Evolutionary conservation across 2,797 vertebrate species (phyloP).

Genomic region (Australoheros facetus): DNA sequence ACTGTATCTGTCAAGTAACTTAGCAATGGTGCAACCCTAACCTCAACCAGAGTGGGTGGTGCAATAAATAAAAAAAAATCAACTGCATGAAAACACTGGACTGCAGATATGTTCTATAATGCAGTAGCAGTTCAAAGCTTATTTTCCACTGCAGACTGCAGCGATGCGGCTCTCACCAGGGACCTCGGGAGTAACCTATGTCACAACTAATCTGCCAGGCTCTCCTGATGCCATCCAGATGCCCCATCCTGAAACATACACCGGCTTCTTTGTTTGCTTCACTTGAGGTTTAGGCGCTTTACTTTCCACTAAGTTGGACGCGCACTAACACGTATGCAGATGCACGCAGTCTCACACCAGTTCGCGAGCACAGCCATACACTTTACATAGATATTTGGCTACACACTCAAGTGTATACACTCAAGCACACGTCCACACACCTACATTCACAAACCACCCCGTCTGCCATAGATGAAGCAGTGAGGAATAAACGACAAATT

Average conservation of each 20-base stretch:
- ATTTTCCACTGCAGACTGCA: slow-evolving; percentile 60
- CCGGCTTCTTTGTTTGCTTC: slow-evolving; percentile 90
- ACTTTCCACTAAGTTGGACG: slow-evolving; percentile 19
- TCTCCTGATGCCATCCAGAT: slow-evolving; percentile 90
- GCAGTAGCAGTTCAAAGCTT: slow-evolving; percentile 76
- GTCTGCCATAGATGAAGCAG: slow-evolving; percentile 72
- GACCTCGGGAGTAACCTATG: slow-evolving; percentile 90
- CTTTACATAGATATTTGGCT: slow-evolving; percentile 34
- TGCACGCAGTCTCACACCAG: slow-evolving; percentile 16
- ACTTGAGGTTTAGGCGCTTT: slow-evolving; percentile 68
- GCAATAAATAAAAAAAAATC: neutral
- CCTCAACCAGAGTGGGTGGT: slow-evolving; percentile 18
- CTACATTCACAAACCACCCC: slow-evolving; percentile 52
- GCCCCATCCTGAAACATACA: slow-evolving; percentile 91
- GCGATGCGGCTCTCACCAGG: slow-evolving; percentile 82
- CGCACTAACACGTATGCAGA: slow-evolving; percentile 84
- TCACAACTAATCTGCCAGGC: slow-evolving; percentile 88
- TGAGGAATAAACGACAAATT: slow-evolving; percentile 85
- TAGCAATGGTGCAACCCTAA: slow-evolving; percentile 7
- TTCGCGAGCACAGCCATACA: slow-evolving; percentile 18
- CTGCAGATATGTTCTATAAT: slow-evolving; percentile 29
- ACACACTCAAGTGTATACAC: slow-evolving; percentile 4
- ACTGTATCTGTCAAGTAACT: slow-evolving; percentile 7
- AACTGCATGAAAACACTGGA: slow-evolving; percentile 26
- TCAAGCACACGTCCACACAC: slow-evolving; percentile 10